Percentiles rank a stretch among this genome's conserved stretches.
Evolutionary conservation across 2,113 vertebrate species (phyloP).

Genomic region (Argyrosomus japonicus): DNA sequence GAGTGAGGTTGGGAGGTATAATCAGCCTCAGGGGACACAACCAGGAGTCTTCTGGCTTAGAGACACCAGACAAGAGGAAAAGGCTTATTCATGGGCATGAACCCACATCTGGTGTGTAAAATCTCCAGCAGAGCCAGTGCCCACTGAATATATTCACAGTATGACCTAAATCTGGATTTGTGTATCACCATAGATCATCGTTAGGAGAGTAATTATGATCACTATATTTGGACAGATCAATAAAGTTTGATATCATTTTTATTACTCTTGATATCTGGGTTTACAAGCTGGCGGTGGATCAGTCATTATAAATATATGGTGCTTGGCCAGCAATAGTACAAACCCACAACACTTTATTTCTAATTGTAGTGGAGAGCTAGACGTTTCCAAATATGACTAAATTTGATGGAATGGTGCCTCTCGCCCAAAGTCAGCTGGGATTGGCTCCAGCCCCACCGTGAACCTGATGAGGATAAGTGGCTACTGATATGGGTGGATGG

Average conservation of each 20-base stretch:
- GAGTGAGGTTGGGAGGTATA: not conserved
- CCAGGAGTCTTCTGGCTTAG: not conserved
- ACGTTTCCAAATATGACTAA: not conserved
- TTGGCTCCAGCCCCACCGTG: too few species aligned
- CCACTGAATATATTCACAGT: not conserved
- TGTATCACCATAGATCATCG: not conserved
- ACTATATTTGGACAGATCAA: not conserved
- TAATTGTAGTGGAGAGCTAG: not conserved
- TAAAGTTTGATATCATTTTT: not conserved
- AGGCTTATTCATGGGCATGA: not conserved
- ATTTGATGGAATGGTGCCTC: too few species aligned
- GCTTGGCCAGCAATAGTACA: not conserved
- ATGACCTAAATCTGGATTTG: not conserved
- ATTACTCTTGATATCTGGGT: not conserved
- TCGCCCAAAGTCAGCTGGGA: too few species aligned
- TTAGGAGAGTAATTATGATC: not conserved
- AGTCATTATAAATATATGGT: not conserved
- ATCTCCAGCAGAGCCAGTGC: too few species aligned
- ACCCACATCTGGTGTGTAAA: not conserved
- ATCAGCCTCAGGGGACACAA: conserved; percentile 1
- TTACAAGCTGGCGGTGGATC: not conserved
- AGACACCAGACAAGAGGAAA: not conserved
- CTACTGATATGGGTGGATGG: too few species aligned
- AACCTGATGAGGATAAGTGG: too few species aligned
- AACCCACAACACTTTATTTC: too few species aligned